phyloP scores from a whole-genome alignment of 2,888 invertebrate species.

The Melanchra persicariae region DNA sequence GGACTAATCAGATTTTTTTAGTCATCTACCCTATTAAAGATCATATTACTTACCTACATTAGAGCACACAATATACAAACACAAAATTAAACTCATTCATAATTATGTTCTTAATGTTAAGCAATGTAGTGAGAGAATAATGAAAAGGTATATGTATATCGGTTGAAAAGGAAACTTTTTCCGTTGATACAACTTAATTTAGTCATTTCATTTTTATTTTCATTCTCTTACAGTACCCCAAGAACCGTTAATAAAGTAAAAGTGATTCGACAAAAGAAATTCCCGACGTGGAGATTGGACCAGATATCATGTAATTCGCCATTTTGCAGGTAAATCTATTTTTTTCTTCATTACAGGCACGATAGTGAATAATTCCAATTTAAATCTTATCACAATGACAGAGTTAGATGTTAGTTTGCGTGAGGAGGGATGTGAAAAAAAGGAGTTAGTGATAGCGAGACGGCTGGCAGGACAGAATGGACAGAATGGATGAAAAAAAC shows the following conservation, averaged over 20 bases:
- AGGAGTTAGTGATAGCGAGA: no score
- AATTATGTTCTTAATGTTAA: neutral
- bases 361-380: neutral
- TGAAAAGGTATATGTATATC: no score
- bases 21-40: no score
- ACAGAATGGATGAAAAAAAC: no score
- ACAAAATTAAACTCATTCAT: neutral
- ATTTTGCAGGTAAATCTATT: constrained; percentile 51
- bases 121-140: no score
- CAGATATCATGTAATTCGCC: constrained; percentile 64
- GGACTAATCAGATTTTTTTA: no score
- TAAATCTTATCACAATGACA: neutral
- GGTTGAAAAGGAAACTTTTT: neutral
- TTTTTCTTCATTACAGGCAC: neutral
- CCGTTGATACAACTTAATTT: neutral
- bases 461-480: no score
- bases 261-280: constrained; percentile 77
- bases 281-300: constrained; percentile 78
- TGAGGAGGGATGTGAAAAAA: no score
- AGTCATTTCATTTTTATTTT: no score
- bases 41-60: no score
- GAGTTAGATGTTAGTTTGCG: no score
- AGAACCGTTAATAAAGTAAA: constrained; percentile 73
- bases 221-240: constrained; percentile 67
- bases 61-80: neutral